Conservation (phyloP, 2,888 invertebrate species). For the Ornithoptera alexandrae region DNA sequence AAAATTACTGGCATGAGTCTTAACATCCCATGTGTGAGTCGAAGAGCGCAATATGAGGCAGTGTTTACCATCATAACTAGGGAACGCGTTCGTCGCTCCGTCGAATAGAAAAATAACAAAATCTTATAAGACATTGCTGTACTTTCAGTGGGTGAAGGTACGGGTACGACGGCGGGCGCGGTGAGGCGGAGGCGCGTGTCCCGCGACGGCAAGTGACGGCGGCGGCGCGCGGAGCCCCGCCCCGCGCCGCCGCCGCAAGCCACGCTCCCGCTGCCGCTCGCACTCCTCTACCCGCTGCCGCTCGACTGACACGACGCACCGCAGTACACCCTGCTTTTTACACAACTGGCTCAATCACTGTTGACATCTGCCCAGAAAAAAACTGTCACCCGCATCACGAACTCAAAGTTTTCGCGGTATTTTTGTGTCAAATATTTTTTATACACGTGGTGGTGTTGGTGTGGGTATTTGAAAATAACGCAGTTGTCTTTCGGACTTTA, state of each 20-base stretch:
- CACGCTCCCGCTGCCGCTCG: constrained; percentile 35
- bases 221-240: constrained; percentile 77
- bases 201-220: constrained; percentile 88
- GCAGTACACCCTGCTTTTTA: constrained; percentile 14
- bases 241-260: constrained; percentile 41
- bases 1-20: no score
- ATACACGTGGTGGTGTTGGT: background rate
- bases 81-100: no score
- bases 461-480: constrained; percentile 5
- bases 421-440: constrained; percentile 17
- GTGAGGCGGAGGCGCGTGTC: constrained; percentile 83
- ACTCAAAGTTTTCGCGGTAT: constrained; percentile 8
- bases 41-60: no score
- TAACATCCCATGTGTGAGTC: no score
- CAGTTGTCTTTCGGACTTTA: constrained; percentile 35
- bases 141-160: constrained; percentile 58
- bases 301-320: constrained; percentile 37
- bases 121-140: background rate
- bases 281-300: constrained; percentile 40
- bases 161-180: constrained; percentile 47
- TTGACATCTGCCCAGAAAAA: constrained; percentile 23
- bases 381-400: constrained; percentile 5
- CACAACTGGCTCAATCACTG: constrained; percentile 16
- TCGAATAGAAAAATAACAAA: no score
- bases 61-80: no score